phyloP scores from a whole-genome alignment of 1,140 invertebrate species.

The Pogonomyrmex californicus region DNA sequence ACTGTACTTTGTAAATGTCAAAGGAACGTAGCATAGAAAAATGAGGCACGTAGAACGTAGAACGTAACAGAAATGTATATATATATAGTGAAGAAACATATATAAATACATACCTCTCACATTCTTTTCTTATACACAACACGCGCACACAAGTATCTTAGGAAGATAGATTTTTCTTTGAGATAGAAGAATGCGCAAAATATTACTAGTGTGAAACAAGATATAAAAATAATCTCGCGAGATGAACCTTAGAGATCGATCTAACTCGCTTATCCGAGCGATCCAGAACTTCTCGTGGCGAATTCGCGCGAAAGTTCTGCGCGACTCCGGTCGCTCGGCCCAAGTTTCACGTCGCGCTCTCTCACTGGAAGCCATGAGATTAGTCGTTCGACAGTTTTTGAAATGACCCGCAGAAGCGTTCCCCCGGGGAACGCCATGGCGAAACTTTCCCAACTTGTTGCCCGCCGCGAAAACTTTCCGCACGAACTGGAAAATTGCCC shows the following conservation, averaged over 20 bases:
- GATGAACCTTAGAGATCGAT: slow-evolving; percentile 8
- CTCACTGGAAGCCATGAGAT: slow-evolving; percentile 62
- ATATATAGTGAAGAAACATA: background rate
- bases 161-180: background rate
- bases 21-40: slow-evolving; percentile 21
- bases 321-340: slow-evolving; percentile 4
- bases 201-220: background rate
- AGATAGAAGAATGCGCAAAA: background rate
- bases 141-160: background rate
- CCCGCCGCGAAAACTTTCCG: slow-evolving; percentile 70
- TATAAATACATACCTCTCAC: background rate
- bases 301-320: slow-evolving; percentile 40
- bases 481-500: slow-evolving; percentile 69
- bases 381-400: slow-evolving; percentile 70
- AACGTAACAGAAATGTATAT: background rate
- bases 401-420: slow-evolving; percentile 57
- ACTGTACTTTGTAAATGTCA: background rate
- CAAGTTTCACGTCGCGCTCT: slow-evolving; percentile 52
- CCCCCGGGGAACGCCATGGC: slow-evolving; percentile 50
- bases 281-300: slow-evolving; percentile 28
- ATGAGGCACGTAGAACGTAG: background rate
- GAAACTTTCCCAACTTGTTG: slow-evolving; percentile 75
- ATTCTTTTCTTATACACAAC: background rate
- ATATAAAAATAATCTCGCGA: slow-evolving; percentile 33
- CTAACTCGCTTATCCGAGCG: slow-evolving; percentile 48